Percentiles rank a stretch among this genome's conserved stretches.
phyloP scores from a whole-genome alignment of 2,113 vertebrate species.

The Casuarius casuarius region DNA sequence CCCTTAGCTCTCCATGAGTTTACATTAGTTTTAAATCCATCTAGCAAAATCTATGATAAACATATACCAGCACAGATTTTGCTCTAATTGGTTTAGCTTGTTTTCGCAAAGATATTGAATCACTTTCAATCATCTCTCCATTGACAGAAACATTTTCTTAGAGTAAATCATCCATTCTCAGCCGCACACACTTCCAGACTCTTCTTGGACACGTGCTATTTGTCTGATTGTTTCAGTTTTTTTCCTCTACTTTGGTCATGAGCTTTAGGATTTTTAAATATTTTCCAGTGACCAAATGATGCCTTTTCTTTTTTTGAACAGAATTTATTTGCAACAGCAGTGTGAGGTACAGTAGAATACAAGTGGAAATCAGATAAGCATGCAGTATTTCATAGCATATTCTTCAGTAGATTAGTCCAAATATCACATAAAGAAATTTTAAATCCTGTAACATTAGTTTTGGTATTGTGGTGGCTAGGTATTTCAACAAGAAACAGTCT shows the following conservation, averaged over 20 bases:
- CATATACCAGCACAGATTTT: not conserved
- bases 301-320: not conserved
- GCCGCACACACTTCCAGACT: not conserved
- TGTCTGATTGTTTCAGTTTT: not conserved
- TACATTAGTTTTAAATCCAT: not conserved
- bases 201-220: not conserved
- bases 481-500: constrained; percentile 61
- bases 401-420: constrained; percentile 71
- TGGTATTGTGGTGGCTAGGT: constrained; percentile 36
- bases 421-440: constrained; percentile 49
- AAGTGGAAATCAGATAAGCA: constrained; percentile 8
- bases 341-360: constrained; percentile 56
- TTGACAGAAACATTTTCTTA: not conserved
- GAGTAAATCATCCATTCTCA: not conserved
- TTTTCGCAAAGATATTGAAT: not conserved
- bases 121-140: not conserved
- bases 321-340: constrained; percentile 73
- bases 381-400: constrained; percentile 12
- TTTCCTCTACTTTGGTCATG: not conserved
- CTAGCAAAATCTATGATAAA: not conserved
- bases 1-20: not conserved
- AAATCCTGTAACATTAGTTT: constrained; percentile 63
- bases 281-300: not conserved
- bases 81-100: not conserved
- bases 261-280: not conserved